These are phyloP conservation scores for Lumbricus terrestris DNA, from an alignment of 2,888 invertebrate genomes.

Conservation along the genomic window DNA sequence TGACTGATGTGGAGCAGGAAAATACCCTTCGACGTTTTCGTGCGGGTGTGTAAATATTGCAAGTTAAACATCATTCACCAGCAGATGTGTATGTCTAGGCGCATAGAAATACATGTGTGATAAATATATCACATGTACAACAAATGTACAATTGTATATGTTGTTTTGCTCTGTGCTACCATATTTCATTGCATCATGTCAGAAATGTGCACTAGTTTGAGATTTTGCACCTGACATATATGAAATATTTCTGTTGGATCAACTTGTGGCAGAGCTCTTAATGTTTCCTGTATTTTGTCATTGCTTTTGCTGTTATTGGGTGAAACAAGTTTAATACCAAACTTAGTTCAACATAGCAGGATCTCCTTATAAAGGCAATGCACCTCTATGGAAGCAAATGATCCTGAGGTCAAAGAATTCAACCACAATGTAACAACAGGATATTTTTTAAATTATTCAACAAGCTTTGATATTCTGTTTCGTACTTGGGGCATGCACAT, in stretches of 20 bases:
- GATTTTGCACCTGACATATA: not conserved
- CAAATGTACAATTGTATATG: not conserved
- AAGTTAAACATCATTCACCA: not conserved
- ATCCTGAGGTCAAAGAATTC: not conserved
- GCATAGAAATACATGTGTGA: not conserved
- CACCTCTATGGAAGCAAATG: not conserved
- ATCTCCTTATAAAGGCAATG: not conserved
- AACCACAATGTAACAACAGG: not conserved
- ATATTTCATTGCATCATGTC: not conserved
- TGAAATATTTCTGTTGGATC: not conserved
- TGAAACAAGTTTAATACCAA: not conserved
- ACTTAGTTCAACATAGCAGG: not conserved
- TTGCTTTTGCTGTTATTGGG: not conserved
- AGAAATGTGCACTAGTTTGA: not conserved
- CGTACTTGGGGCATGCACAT: not conserved
- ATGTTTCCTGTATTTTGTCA: not conserved
- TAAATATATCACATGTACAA: no score
- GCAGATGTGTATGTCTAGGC: not conserved
- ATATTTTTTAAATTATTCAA: not conserved
- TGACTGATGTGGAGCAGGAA: conserved; percentile 26
- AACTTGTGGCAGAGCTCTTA: not conserved
- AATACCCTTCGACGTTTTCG: conserved; percentile 17
- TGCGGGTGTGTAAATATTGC: not conserved
- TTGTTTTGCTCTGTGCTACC: not conserved
- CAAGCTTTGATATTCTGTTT: not conserved